Evolutionary conservation across 1,140 invertebrate genomes (phyloP).

Genomic region (Oedothorax gibbosus): DNA sequence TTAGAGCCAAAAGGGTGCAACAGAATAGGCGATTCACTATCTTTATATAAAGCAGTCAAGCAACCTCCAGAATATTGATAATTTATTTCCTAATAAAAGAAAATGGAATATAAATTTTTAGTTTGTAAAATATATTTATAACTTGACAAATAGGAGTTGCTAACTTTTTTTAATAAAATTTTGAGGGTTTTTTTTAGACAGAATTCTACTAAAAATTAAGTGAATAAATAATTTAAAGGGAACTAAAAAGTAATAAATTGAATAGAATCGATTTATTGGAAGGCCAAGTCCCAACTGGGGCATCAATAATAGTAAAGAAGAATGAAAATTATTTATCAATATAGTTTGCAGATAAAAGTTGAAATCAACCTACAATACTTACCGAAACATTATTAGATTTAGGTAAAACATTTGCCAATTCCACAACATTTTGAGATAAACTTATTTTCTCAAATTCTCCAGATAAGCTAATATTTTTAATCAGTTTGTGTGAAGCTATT

Average conservation of each 20-base stretch:
- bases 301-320: no score
- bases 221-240: neutral
- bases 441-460: neutral
- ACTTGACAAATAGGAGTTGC: neutral
- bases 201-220: neutral
- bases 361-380: neutral
- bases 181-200: neutral
- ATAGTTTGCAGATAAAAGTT: no score
- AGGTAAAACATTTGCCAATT: neutral
- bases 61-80: constrained; percentile 23
- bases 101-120: neutral
- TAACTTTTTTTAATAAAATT: neutral
- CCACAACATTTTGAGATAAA: neutral
- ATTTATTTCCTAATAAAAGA: constrained; percentile 11
- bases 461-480: neutral
- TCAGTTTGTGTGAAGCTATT: neutral
- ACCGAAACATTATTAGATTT: neutral
- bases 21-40: constrained; percentile 14
- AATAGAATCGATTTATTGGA: no score
- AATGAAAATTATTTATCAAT: no score
- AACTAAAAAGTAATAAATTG: no score
- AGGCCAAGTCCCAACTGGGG: no score
- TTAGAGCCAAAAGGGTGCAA: constrained; percentile 10
- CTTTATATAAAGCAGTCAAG: neutral
- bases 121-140: neutral